These are phyloP conservation scores for Malurus cyaneus DNA, from an alignment of 2,113 vertebrate species.

Conservation along the genomic window DNA sequence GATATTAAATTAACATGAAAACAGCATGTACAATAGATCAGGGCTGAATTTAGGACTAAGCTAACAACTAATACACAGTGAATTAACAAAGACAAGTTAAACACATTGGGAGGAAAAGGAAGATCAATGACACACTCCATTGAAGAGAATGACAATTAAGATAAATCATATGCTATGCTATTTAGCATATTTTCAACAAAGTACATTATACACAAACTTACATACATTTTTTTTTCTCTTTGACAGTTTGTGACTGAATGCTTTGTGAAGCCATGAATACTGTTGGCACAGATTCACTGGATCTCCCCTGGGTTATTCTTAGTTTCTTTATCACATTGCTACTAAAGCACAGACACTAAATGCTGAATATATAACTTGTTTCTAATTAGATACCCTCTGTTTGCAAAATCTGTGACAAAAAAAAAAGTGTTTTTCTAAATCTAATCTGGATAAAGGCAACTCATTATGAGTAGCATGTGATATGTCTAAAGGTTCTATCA, in stretches of 20 bases:
- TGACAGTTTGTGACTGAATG: slow-evolving; percentile 14
- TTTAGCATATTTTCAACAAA: slow-evolving; percentile 24
- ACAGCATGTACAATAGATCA: not conserved
- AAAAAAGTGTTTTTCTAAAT: slow-evolving; percentile 45
- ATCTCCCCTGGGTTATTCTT: slow-evolving; percentile 52
- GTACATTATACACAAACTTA: not conserved
- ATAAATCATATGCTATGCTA: slow-evolving; percentile 7
- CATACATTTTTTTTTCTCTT: not conserved
- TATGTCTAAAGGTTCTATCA: slow-evolving; percentile 58
- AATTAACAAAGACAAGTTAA: slow-evolving; percentile 21
- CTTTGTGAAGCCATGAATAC: not conserved
- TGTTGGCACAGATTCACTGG: slow-evolving; percentile 36
- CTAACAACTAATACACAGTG: not conserved
- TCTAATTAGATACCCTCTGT: slow-evolving; percentile 62
- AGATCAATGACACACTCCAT: slow-evolving; percentile 1
- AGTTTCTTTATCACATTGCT: slow-evolving; percentile 44
- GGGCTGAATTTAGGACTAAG: not conserved
- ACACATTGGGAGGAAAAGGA: not conserved
- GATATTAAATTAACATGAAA: not conserved
- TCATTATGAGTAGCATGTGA: slow-evolving; percentile 49
- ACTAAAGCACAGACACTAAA: slow-evolving; percentile 36
- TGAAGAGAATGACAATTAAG: slow-evolving; percentile 41
- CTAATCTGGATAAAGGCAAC: slow-evolving; percentile 51
- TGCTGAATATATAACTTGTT: slow-evolving; percentile 60
- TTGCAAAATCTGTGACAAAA: slow-evolving; percentile 53